Base-by-base conservation (phyloP, 2,797 vertebrate genomes). In the Vespertilio murinus region DNA sequence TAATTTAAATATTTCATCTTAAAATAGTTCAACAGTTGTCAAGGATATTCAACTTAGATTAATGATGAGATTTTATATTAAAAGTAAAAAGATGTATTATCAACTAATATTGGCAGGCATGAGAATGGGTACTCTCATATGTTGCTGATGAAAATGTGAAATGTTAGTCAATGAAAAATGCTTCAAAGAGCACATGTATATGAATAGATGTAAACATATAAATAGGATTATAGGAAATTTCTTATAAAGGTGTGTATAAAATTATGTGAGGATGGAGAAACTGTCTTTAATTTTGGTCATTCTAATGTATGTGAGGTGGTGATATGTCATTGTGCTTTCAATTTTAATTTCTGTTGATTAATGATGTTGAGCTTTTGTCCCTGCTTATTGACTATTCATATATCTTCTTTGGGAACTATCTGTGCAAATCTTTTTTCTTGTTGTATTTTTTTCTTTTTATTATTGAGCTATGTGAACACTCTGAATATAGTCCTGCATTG, bases 1-100 rank as follows among this genome's bases (percentile, higher is more conserved):
- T 92, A 52, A 92, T 90, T 64, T 28, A 84, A 91, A 73, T 75
- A 49, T 49, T 59, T 96, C 59, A 65, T 42, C 23, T 64, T 90
- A 88, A 94, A 73, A 28, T 56, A 80, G 90, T 81, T 77, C 40
- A 38, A 12, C 20, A 74, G 14, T 59, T 67, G 59, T 64, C 70
- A 89, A 88, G 18, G 56, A 81, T 95, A 90, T 90, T 22, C 59
- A 81, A 47, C 28, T 71, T 84, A 87, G 75, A 71, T 84, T 61
- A 87, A 74, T 59, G 30, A 77, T 64, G 64, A 74, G 23, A 81
- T 71, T 70, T 88, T 81, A 38, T 52, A 65, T 88, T 64, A 4
- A 23, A 87, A 91, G 40, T 38, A 95, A 75, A 35, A 59, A 33
- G 10, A 45, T 14, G 25, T 82, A 52, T 59, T 88, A 54, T 75